Percentiles rank a stretch among this genome's conserved stretches.
Evolutionary conservation across 2,797 vertebrate genomes (phyloP).

Genomic region (Danionella dracula): DNA sequence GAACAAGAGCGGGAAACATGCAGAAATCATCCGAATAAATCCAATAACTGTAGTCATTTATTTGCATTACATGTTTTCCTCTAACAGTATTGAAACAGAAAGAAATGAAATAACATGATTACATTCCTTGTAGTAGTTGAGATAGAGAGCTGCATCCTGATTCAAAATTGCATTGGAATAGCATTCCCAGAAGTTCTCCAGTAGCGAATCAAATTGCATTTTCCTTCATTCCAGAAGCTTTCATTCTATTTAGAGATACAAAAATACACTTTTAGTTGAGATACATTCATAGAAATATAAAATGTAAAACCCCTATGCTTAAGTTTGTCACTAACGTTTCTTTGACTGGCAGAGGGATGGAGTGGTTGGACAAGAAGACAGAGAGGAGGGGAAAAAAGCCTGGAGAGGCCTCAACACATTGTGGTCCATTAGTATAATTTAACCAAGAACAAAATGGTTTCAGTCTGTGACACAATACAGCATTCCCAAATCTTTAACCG

Average conservation of each 20-base stretch:
- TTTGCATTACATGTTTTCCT: conserved; percentile 66
- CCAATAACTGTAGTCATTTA: conserved; percentile 67
- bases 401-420: no score
- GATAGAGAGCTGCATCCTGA: conserved; percentile 38
- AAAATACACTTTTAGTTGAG: conserved; percentile 68
- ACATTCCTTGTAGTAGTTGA: conserved; percentile 57
- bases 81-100: conserved; percentile 68
- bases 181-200: conserved; percentile 17
- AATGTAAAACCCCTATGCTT: conserved; percentile 49
- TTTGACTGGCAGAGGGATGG: conserved; percentile 45
- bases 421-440: no score
- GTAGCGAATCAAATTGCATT: not conserved
- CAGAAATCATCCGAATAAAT: conserved; percentile 35
- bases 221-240: conserved; percentile 5
- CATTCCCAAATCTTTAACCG: no score
- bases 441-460: no score
- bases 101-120: conserved; percentile 51
- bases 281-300: conserved; percentile 76
- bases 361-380: not conserved
- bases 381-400: not conserved
- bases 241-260: conserved; percentile 60
- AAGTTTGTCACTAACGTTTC: conserved; percentile 55
- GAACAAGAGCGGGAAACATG: conserved; percentile 1
- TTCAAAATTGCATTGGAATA: conserved; percentile 31
- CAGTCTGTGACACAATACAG: no score